Evolutionary conservation across 2,888 invertebrate genomes (phyloP).

Genomic region (Trissoscelio sp.): DNA sequence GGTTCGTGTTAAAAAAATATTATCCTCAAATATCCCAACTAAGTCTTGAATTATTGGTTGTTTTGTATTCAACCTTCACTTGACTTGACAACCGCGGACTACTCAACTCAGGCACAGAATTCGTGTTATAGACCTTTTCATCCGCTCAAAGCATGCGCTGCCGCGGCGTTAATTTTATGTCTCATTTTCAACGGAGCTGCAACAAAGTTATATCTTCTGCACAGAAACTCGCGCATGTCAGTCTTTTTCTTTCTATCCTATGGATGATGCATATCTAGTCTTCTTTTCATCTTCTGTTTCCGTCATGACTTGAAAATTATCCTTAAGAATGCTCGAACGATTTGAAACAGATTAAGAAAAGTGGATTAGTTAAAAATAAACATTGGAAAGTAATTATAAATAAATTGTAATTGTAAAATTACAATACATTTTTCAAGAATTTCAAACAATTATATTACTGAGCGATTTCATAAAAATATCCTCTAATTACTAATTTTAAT

Average conservation of each 20-base stretch:
- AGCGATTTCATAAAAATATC: too few species aligned
- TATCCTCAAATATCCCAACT: not conserved
- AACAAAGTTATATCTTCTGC: not conserved
- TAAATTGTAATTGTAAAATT: too few species aligned
- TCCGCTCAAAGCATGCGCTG: not conserved
- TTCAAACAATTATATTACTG: too few species aligned
- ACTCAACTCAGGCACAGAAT: conserved; percentile 5
- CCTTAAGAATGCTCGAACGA: not conserved
- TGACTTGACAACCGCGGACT: conserved; percentile 40
- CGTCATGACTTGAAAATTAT: not conserved
- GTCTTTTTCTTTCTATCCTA: not conserved
- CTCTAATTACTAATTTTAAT: too few species aligned
- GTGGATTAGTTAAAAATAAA: too few species aligned
- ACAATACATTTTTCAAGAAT: too few species aligned
- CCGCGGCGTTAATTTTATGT: not conserved
- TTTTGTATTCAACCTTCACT: conserved; percentile 53
- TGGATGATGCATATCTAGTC: not conserved
- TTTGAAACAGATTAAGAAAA: too few species aligned
- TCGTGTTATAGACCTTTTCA: conserved; percentile 12
- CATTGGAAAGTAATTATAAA: too few species aligned
- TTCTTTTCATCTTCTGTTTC: not conserved
- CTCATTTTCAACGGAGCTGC: not conserved
- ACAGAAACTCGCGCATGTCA: not conserved
- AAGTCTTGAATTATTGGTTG: not conserved
- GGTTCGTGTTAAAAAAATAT: conserved; percentile 27